phyloP scores from a whole-genome alignment of 2,113 vertebrate species.

The Calyptomena viridis region DNA sequence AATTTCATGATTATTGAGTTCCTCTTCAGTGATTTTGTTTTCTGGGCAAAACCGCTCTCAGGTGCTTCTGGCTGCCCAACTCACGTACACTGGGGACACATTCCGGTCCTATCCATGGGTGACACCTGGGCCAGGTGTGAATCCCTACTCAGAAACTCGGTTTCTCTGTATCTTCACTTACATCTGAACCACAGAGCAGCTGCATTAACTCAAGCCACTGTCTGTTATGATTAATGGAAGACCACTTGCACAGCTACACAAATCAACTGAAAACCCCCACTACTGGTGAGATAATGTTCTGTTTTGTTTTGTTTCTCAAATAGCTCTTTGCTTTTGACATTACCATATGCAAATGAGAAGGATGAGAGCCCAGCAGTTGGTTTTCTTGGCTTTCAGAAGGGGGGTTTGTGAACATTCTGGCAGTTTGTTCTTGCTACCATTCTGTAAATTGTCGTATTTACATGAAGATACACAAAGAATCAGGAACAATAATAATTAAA shows the following conservation, averaged over 20 bases:
- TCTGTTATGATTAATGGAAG: background rate
- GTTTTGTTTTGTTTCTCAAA: background rate
- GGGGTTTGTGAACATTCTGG: background rate
- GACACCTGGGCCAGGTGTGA: background rate
- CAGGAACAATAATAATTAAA: background rate
- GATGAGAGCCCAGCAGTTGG: background rate
- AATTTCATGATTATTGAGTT: background rate
- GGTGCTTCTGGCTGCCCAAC: background rate
- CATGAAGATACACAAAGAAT: background rate
- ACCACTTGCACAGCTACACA: background rate
- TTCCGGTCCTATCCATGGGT: fast-evolving
- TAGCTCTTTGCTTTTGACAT: background rate
- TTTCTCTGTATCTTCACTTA: background rate
- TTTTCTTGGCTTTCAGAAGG: background rate
- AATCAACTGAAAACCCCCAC: background rate
- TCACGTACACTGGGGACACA: fast-evolving
- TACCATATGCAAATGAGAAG: background rate
- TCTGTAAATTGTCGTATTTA: background rate
- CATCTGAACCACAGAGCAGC: background rate
- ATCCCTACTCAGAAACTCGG: fast-evolving
- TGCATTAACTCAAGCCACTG: background rate
- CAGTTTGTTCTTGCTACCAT: background rate
- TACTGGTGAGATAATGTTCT: background rate
- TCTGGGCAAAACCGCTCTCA: background rate
- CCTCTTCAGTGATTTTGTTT: background rate